Conservation (phyloP, 2,797 vertebrate species). For the Amblyraja radiata region DNA sequence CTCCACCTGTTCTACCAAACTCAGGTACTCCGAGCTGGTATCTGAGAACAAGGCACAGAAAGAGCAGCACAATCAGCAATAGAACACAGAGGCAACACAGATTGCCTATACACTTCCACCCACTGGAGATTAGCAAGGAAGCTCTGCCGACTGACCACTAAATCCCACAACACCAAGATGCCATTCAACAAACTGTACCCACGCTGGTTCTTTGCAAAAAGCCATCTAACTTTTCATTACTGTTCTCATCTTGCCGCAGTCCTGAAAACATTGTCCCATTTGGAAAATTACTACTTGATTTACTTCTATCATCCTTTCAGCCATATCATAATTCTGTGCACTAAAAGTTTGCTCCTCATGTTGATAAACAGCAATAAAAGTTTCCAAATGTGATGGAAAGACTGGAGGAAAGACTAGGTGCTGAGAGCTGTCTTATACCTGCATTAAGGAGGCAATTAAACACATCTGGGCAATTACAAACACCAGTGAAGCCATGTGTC, state of each 20-base stretch:
- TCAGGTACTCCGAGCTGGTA: slow-evolving; percentile 44
- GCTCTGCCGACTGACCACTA: background rate
- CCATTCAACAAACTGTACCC: background rate
- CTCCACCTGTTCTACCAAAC: slow-evolving; percentile 43
- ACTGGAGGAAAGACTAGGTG: no score
- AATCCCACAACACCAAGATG: background rate
- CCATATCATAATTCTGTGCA: background rate
- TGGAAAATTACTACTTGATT: background rate
- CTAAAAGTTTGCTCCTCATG: background rate
- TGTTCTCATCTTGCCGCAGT: background rate
- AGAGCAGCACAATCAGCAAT: background rate
- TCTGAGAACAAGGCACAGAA: slow-evolving; percentile 39
- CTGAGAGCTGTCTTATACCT: no score
- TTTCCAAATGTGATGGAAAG: no score
- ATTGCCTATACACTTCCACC: background rate
- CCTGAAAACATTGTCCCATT: background rate
- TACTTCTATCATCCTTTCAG: background rate
- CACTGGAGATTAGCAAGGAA: background rate
- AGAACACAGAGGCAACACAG: background rate
- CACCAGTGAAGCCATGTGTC: no score
- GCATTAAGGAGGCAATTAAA: no score
- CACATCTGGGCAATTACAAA: no score
- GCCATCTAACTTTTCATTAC: background rate
- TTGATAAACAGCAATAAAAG: background rate
- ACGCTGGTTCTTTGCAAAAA: background rate